These are phyloP conservation scores for Carposina sasakii DNA, from an alignment of 1,140 invertebrate species.

Conservation along the genomic window DNA sequence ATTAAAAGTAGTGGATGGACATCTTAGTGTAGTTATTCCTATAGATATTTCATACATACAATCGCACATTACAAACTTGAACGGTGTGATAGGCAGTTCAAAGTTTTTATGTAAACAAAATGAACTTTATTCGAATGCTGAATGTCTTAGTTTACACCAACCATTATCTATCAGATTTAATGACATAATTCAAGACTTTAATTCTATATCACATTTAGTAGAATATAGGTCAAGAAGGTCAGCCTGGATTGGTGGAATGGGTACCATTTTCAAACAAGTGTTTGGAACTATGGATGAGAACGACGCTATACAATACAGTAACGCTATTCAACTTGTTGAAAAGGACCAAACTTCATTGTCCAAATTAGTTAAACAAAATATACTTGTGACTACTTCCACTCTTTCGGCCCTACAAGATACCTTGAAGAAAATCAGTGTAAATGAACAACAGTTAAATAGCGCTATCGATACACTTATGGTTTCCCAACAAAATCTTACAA, in stretches of 20 bases:
- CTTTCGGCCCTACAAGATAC: constrained; percentile 1
- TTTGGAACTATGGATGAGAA: constrained; percentile 27
- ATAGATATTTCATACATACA: constrained; percentile 28
- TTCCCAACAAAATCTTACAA: background rate
- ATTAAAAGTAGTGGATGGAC: background rate
- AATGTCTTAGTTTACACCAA: constrained; percentile 15
- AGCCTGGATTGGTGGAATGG: constrained; percentile 21
- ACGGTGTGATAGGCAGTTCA: too few species aligned
- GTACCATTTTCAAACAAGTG: constrained; percentile 18
- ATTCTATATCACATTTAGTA: constrained; percentile 19
- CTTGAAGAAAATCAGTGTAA: constrained; percentile 7
- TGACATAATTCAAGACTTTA: constrained; percentile 15
- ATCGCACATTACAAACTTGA: constrained; percentile 24
- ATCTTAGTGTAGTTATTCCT: constrained; percentile 23
- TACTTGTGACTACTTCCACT: constrained; percentile 12
- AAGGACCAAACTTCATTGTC: constrained; percentile 14
- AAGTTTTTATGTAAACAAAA: constrained; percentile 16
- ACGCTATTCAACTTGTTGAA: constrained; percentile 22
- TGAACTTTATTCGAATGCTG: constrained; percentile 2
- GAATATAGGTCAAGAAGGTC: constrained; percentile 13
- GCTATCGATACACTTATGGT: constrained; percentile 11
- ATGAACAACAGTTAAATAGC: constrained; percentile 9
- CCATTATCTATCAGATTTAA: constrained; percentile 12
- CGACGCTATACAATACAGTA: constrained; percentile 20
- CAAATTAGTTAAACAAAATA: constrained; percentile 17